Evolutionary conservation across 2,113 vertebrate species (phyloP).

Genomic region (Uropsilus gracilis): DNA sequence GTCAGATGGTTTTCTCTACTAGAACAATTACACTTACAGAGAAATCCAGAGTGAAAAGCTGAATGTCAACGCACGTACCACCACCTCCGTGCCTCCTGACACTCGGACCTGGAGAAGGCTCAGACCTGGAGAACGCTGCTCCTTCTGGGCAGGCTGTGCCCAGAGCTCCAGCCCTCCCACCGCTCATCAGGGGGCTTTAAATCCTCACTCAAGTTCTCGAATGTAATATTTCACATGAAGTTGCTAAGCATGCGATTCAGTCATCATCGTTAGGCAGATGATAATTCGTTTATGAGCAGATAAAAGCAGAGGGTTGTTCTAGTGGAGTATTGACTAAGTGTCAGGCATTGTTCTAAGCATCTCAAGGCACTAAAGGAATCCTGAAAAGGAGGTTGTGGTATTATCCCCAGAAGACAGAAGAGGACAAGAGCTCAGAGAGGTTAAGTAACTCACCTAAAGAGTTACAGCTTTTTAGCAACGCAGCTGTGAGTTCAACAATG

Average conservation of each 20-base stretch:
- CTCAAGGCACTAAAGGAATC: slow-evolving; percentile 20
- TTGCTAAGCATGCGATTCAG: neutral
- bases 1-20: slow-evolving; percentile 8
- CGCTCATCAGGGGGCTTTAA: neutral
- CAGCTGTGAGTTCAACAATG: neutral
- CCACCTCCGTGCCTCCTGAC: neutral
- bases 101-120: neutral
- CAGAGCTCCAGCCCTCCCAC: too few relatives aligned
- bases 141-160: too few relatives aligned
- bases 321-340: neutral
- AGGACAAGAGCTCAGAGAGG: slow-evolving; percentile 6
- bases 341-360: neutral
- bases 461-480: neutral
- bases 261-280: neutral
- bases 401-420: neutral
- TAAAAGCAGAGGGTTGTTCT: neutral
- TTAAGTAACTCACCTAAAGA: slow-evolving; percentile 19
- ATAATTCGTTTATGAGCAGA: neutral
- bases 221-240: neutral
- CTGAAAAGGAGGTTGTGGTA: neutral
- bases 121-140: too few relatives aligned
- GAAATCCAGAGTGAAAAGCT: slow-evolving; percentile 42
- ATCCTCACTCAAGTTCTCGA: neutral
- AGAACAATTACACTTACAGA: neutral
- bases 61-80: neutral